Evolutionary conservation across 2,113 vertebrate species (phyloP).

Genomic region (Azemiops feae): DNA sequence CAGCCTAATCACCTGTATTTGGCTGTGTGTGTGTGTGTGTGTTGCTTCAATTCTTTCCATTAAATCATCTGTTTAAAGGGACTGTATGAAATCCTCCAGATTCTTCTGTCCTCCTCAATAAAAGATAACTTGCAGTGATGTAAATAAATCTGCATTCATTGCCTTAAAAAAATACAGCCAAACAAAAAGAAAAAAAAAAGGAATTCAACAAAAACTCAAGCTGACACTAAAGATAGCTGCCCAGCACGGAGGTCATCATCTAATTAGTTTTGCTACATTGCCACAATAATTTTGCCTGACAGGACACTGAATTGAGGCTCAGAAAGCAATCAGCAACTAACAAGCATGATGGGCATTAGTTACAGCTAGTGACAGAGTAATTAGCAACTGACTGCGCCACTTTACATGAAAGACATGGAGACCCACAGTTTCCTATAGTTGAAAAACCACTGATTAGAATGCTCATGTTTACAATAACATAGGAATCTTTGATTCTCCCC

Average conservation of each 20-base stretch:
- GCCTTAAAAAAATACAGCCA: conserved; percentile 40
- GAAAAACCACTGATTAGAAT: conserved; percentile 21
- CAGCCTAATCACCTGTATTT: not conserved
- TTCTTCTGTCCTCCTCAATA: conserved; percentile 20
- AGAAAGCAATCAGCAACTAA: conserved; percentile 54
- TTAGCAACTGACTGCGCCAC: conserved; percentile 68
- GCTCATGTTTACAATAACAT: not conserved
- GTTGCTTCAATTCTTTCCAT: not conserved
- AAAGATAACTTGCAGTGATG: conserved; percentile 33
- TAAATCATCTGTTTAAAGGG: not conserved
- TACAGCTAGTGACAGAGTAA: conserved; percentile 72
- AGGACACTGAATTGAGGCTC: conserved; percentile 44
- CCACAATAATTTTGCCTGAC: conserved; percentile 63
- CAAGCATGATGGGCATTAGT: conserved; percentile 60
- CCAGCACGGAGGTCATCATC: conserved; percentile 49
- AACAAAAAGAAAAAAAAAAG: conserved; percentile 38
- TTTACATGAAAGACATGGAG: conserved; percentile 49
- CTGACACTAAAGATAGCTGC: conserved; percentile 44
- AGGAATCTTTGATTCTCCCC: not conserved
- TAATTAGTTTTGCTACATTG: conserved; percentile 64
- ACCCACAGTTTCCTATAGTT: not conserved
- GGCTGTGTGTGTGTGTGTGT: not conserved
- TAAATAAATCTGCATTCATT: conserved; percentile 51
- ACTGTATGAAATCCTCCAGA: conserved; percentile 16
- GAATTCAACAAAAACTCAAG: conserved; percentile 22